A percentile compares a stretch with the other conserved stretches of the same genome.
These are phyloP conservation scores for Volucella inflata DNA, from an alignment of 2,888 invertebrate species.

Conservation along the genomic window DNA sequence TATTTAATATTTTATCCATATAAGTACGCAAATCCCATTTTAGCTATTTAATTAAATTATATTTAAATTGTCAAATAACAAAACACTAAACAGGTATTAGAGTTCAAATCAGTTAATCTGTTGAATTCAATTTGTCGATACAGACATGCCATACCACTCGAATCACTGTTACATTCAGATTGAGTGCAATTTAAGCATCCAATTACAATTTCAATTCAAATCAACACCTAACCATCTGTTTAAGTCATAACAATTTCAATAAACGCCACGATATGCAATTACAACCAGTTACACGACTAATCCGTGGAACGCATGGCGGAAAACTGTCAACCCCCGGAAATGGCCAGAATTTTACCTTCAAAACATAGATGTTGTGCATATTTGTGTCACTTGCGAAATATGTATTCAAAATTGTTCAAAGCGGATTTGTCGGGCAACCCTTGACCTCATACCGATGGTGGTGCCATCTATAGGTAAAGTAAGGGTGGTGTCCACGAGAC, in stretches of 20 bases:
- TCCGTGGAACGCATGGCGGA: constrained; percentile 33
- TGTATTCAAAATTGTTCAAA: constrained; percentile 27
- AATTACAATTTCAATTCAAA: constrained; percentile 13
- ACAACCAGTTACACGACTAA: constrained; percentile 52
- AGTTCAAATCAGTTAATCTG: no score
- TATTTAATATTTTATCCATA: no score
- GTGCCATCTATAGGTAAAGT: no score
- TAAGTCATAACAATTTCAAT: constrained; percentile 15
- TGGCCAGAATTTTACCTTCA: constrained; percentile 33
- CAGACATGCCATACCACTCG: no score
- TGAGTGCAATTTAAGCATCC: constrained; percentile 14
- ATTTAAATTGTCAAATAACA: no score
- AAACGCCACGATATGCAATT: neutral
- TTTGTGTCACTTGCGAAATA: no score
- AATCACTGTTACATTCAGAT: neutral
- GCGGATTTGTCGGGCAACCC: constrained; percentile 30
- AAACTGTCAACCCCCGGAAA: constrained; percentile 32
- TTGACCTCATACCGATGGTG: neutral
- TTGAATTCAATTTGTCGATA: no score
- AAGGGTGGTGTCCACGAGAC: neutral
- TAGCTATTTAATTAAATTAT: no score
- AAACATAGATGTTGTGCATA: neutral
- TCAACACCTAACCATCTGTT: constrained; percentile 36
- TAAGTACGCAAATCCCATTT: no score
- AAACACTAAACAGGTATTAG: no score